Evolutionary conservation across 2,888 invertebrate genomes (phyloP).

Genomic region (Plusia festucae): DNA sequence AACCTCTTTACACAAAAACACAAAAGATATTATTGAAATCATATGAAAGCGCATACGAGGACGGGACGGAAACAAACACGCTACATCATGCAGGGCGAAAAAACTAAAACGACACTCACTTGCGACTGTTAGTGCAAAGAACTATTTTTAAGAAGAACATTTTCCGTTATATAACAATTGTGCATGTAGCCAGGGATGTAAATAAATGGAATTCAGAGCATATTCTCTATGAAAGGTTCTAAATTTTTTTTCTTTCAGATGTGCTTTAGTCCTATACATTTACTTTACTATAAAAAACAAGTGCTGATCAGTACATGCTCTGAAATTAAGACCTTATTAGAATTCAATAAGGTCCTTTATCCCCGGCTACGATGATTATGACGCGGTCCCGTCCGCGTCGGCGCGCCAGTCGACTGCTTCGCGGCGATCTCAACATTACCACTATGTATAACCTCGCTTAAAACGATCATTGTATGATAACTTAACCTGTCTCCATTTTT

Average conservation of each 20-base stretch:
- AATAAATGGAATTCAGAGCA: neutral
- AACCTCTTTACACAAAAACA: constrained; percentile 32
- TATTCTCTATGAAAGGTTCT: neutral
- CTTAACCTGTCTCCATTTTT: neutral
- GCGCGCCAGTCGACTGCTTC: constrained; percentile 50
- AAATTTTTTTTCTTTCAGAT: no score
- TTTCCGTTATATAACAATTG: constrained; percentile 10
- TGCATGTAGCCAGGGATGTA: constrained; percentile 27
- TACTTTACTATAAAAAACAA: neutral
- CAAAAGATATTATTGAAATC: constrained; percentile 35
- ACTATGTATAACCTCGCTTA: constrained; percentile 41
- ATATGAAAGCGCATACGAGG: constrained; percentile 63
- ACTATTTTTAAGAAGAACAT: constrained; percentile 14
- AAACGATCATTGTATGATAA: neutral
- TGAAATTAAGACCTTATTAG: neutral
- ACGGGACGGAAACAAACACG: constrained; percentile 66
- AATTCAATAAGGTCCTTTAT: constrained; percentile 7
- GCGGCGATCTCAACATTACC: constrained; percentile 50
- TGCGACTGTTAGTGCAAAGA: constrained; percentile 38
- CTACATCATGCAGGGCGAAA: constrained; percentile 60
- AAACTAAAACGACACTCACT: constrained; percentile 41
- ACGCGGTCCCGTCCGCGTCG: constrained; percentile 59
- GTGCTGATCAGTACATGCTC: neutral
- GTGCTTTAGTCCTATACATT: no score
- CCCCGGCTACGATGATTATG: constrained; percentile 31